Conservation (phyloP, 2,113 vertebrate genomes). For the Centropus bengalensis region DNA sequence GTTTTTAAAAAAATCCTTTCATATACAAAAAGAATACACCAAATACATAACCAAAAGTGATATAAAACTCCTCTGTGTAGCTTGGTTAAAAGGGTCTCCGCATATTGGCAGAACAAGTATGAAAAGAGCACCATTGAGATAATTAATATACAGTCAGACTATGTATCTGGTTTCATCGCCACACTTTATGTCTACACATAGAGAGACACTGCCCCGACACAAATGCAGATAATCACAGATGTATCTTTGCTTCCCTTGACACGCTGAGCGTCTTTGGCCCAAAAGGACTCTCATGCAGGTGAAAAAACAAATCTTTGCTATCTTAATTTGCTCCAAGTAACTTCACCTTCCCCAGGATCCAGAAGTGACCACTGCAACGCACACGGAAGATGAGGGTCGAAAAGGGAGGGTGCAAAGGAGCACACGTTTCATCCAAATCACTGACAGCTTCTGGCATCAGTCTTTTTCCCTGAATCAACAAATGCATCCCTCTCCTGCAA, state of each 20-base stretch:
- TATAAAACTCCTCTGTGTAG: conserved; percentile 74
- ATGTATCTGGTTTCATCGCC: conserved; percentile 46
- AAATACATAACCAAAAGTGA: conserved; percentile 70
- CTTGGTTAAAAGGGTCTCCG: conserved; percentile 70
- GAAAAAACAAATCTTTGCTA: not conserved
- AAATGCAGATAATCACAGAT: not conserved
- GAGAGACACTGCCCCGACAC: conserved; percentile 15
- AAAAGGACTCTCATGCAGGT: not conserved
- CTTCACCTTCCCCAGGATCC: conserved; percentile 32
- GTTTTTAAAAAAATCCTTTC: conserved; percentile 72
- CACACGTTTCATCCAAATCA: conserved; percentile 43
- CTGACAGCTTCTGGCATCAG: conserved; percentile 65
- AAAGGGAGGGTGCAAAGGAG: conserved; percentile 33
- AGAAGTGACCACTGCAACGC: not conserved
- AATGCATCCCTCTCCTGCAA: conserved; percentile 71
- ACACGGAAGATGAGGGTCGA: not conserved
- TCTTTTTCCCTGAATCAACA: conserved; percentile 74
- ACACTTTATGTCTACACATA: conserved; percentile 23
- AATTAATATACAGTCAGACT: conserved; percentile 58
- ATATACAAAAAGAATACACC: conserved; percentile 75
- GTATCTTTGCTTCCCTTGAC: conserved; percentile 18
- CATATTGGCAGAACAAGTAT: conserved; percentile 72
- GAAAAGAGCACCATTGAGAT: conserved; percentile 76
- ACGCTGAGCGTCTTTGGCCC: conserved; percentile 46
- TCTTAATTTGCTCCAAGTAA: conserved; percentile 17